These are phyloP conservation scores for Imbricaverruca yamaguchii DNA, from an alignment of 2,888 invertebrate genomes.

Conservation along the genomic window DNA sequence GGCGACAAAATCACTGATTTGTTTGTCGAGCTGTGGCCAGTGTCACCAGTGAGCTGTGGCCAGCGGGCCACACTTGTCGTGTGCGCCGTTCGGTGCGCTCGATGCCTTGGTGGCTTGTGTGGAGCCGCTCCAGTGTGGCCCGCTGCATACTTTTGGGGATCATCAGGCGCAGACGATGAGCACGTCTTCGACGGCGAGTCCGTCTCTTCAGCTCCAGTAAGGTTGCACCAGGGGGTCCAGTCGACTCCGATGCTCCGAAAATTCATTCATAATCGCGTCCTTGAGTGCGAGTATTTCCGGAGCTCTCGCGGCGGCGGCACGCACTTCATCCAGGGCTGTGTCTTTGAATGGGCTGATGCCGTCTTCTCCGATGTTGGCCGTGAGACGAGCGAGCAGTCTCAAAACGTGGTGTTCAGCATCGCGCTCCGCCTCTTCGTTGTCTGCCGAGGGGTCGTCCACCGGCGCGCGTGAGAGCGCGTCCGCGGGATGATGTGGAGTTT, in stretches of 20 bases:
- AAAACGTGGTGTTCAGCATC: neutral
- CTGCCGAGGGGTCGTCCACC: constrained; percentile 14
- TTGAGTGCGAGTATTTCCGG: neutral
- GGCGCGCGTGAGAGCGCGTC: constrained; percentile 26
- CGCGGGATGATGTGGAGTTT: constrained; percentile 17
- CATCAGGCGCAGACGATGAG: constrained; percentile 29
- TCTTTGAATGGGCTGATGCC: neutral
- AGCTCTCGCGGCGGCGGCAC: neutral
- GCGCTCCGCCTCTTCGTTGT: neutral
- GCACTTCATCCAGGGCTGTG: neutral
- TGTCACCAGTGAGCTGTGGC: too few species aligned
- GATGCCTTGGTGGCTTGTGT: constrained; percentile 29
- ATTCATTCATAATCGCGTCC: neutral
- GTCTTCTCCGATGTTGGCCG: neutral
- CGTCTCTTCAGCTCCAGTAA: constrained; percentile 22
- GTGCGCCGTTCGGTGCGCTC: constrained; percentile 30
- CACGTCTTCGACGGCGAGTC: constrained; percentile 27
- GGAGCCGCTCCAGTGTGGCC: constrained; percentile 26
- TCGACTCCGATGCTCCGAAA: too few species aligned
- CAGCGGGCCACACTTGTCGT: too few species aligned
- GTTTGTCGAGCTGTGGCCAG: too few species aligned
- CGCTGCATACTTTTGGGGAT: constrained; percentile 27
- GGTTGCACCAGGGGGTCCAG: neutral
- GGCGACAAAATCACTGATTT: too few species aligned
- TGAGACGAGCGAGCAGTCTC: neutral